A percentile compares a stretch with the other conserved stretches of the same genome.
phyloP scores from a whole-genome alignment of 2,888 invertebrate genomes.

The Philereme transversata region DNA sequence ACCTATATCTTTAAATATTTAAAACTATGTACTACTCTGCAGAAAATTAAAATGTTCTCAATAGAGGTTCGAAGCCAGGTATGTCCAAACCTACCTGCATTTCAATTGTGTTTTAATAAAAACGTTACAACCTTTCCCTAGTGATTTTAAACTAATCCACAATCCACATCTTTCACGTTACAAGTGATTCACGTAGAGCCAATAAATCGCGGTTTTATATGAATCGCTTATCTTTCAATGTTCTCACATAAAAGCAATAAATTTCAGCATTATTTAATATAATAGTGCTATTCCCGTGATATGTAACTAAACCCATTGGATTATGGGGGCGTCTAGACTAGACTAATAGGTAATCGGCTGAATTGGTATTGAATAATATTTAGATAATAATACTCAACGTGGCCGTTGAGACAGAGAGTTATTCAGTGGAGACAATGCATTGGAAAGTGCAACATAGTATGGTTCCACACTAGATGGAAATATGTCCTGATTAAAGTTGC shows the following conservation, averaged over 20 bases:
- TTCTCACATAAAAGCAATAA: constrained; percentile 26
- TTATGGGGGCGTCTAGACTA: constrained; percentile 28
- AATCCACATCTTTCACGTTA: constrained; percentile 18
- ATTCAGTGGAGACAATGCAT: no score
- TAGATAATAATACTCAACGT: no score
- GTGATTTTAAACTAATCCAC: constrained; percentile 18
- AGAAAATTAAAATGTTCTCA: no score
- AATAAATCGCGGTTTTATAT: constrained; percentile 22
- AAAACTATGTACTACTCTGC: no score
- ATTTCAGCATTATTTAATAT: constrained; percentile 21
- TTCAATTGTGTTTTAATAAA: background rate
- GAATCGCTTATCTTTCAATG: constrained; percentile 25
- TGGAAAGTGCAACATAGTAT: no score
- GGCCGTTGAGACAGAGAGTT: no score
- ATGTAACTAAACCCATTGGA: constrained; percentile 42
- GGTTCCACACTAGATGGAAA: no score
- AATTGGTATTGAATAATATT: no score
- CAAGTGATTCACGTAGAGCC: constrained; percentile 22
- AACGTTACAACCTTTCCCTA: background rate
- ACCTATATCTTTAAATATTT: no score
- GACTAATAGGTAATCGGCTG: no score
- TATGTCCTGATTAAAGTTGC: no score
- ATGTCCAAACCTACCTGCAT: background rate
- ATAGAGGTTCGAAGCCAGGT: no score
- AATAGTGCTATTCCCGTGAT: constrained; percentile 31